Evolutionary conservation across 1,140 invertebrate genomes (phyloP).

Genomic region (Octopus sinensis): DNA sequence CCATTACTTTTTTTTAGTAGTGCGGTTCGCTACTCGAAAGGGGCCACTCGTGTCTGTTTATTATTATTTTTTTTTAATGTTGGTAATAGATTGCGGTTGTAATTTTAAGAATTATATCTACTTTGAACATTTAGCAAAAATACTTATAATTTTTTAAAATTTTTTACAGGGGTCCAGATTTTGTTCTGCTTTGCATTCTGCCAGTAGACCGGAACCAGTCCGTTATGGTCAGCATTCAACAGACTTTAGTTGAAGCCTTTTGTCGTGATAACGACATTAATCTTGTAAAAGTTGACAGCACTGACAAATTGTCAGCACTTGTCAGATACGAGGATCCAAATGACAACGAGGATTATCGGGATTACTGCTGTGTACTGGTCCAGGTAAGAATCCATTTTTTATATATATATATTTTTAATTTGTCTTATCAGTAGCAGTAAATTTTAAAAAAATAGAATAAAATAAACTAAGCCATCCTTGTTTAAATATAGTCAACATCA

Average conservation of each 20-base stretch:
- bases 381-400: background rate
- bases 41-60: too few relatives aligned
- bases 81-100: too few relatives aligned
- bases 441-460: background rate
- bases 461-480: background rate
- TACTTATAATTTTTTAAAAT: too few relatives aligned
- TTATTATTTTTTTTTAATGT: too few relatives aligned
- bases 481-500: background rate
- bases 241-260: background rate
- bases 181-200: background rate
- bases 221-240: background rate
- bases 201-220: background rate
- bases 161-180: background rate
- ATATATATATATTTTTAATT: background rate
- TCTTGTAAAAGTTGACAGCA: conserved; percentile 5
- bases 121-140: too few relatives aligned
- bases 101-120: too few relatives aligned
- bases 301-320: background rate
- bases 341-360: background rate
- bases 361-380: background rate
- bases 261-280: background rate
- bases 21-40: too few relatives aligned
- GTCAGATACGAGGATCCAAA: background rate
- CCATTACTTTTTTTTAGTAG: too few relatives aligned
- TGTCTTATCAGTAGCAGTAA: background rate